A percentile compares a stretch with the other conserved stretches of the same genome.
phyloP scores from a whole-genome alignment of 1,140 invertebrate species.

The Melanaphis sacchari region DNA sequence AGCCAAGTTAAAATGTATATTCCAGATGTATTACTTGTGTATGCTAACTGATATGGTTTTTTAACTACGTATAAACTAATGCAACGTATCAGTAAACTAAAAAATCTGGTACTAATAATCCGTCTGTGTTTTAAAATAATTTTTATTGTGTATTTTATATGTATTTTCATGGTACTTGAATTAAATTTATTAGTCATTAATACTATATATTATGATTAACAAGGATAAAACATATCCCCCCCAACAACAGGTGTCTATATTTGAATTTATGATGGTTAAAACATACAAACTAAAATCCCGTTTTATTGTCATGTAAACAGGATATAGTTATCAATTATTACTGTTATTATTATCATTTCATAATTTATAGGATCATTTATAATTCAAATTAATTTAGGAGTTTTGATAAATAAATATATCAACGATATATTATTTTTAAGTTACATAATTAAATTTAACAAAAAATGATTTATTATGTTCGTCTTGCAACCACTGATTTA shows the following conservation, averaged over 20 bases:
- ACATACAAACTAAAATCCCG: neutral
- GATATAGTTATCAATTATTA: slow-evolving; percentile 9
- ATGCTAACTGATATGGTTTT: neutral
- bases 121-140: neutral
- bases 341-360: neutral
- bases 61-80: neutral
- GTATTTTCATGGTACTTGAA: neutral
- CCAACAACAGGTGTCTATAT: neutral
- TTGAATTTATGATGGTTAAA: neutral
- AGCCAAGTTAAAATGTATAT: neutral
- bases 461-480: neutral
- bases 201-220: neutral
- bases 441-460: neutral
- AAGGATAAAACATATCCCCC: neutral
- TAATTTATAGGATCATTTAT: neutral
- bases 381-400: neutral
- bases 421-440: neutral
- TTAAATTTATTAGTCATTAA: neutral
- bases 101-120: neutral
- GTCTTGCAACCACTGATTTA: neutral
- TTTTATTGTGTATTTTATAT: neutral
- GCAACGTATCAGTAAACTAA: neutral
- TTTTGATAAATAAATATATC: neutral
- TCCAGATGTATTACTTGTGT: neutral
- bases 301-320: neutral